Evolutionary conservation across 35 echinoderm and acorn worm genomes (phyloP), one percentile per base, ranked within the genome.

Genomic region (Hemicentrotus pulcherrimus): DNA sequence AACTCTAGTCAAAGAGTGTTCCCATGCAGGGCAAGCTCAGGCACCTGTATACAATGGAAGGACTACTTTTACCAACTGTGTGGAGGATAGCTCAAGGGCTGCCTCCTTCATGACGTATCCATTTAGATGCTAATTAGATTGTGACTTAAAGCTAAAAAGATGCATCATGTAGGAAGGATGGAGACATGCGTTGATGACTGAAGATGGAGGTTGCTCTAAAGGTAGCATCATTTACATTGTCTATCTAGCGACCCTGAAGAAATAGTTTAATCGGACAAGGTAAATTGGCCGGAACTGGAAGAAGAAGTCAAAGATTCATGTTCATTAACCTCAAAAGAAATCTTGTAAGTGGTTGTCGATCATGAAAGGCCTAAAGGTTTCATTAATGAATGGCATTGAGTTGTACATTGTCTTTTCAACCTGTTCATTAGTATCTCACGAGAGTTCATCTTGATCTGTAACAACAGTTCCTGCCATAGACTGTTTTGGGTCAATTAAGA

Each of bases 81-180:
- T 8, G 15, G 19, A 28, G 19, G 65, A 0, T 41, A 59, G 52
- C 65, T n/a, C 65, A 78, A 78, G 22, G 22, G 65, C 22, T 78
- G 24, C n/a, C 65, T 78, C 65, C 24, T 28, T 78, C 24, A 78
- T n/a, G 65, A 3, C 65, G 19, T 78, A 30, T 78, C 65, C 65
- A 78, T 78, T 78, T 78, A 78, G 65, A 78, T 78, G 65, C 24
- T 78, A 78, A 78, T 78, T 78, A 78, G 65, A 78, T 28, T 78
- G 65, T 28, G 65, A n/a, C 22, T 78, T 22, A 78, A n/a, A 78
- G 65, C 65, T 78, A 78, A n/a, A 41, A 78, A 78, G 65, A 78
- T 78, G 65, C 65, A 78, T 55, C 50, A 11, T 55, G 65, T 78
- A 7, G 4, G 22, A 78, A 78, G 65, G 18, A n/a, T 78, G 7